A percentile compares a stretch with the other conserved stretches of the same genome.
Conservation (phyloP, 2,888 invertebrate genomes). For the Epicampocera succincta region DNA sequence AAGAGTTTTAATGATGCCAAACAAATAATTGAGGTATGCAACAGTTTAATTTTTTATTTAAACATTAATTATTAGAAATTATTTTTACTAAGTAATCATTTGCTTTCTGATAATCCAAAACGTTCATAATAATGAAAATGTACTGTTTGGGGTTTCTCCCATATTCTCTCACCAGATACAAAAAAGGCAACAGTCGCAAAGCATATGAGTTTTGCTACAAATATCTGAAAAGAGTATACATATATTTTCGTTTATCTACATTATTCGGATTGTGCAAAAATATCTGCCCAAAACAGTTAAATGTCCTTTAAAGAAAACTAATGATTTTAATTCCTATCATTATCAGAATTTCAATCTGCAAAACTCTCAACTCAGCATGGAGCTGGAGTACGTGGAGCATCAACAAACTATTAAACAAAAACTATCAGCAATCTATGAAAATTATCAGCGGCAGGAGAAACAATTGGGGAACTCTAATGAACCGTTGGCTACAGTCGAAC, state of each 20-base stretch:
- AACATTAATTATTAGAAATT: too few relatives aligned
- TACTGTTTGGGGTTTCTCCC: constrained; percentile 65
- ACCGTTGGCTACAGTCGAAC: constrained; percentile 77
- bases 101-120: constrained; percentile 49
- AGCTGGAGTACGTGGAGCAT: constrained; percentile 87
- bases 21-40: constrained; percentile 89
- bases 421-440: constrained; percentile 77
- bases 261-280: constrained; percentile 3
- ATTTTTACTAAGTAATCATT: too few relatives aligned
- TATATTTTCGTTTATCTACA: too few relatives aligned
- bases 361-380: constrained; percentile 85
- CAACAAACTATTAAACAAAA: constrained; percentile 81
- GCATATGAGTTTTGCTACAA: constrained; percentile 38
- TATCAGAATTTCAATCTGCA: constrained; percentile 87
- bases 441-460: constrained; percentile 76
- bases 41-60: neutral
- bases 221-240: constrained; percentile 35
- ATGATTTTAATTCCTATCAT: neutral
- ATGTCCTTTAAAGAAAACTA: too few relatives aligned
- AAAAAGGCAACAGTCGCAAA: constrained; percentile 32
- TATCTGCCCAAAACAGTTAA: neutral
- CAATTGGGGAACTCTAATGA: constrained; percentile 53
- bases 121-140: constrained; percentile 67
- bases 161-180: constrained; percentile 36
- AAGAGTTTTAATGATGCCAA: constrained; percentile 88